phyloP scores from a whole-genome alignment of 2,888 invertebrate genomes.

The Drosophila pseudotalamancana region DNA sequence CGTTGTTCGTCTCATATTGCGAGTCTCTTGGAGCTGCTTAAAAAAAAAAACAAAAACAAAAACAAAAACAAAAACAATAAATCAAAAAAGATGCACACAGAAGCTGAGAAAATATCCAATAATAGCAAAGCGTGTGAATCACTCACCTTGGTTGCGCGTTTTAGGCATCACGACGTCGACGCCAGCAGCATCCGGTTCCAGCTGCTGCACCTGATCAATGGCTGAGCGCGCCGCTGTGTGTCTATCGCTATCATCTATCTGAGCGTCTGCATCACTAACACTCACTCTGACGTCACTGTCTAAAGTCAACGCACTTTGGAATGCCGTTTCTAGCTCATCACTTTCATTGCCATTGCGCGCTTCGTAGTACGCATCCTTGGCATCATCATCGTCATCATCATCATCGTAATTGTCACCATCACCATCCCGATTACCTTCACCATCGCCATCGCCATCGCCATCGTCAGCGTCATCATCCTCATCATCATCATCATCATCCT shows the following conservation, averaged over 20 bases:
- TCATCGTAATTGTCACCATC: conserved; percentile 25
- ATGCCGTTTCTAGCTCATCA: conserved; percentile 73
- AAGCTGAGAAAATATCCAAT: not conserved
- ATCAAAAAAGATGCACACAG: not conserved
- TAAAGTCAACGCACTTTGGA: conserved; percentile 68
- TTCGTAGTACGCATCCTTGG: conserved; percentile 74
- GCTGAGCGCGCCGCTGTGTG: conserved; percentile 8
- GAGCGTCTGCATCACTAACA: conserved; percentile 45
- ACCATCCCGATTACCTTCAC: conserved; percentile 45
- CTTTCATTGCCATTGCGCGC: conserved; percentile 73
- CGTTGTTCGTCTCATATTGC: conserved; percentile 48
- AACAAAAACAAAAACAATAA: no score
- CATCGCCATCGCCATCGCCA: conserved; percentile 39
- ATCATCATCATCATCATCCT: conserved; percentile 56
- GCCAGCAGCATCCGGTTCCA: not conserved
- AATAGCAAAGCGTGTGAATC: not conserved
- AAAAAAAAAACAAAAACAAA: no score
- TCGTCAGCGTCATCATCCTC: conserved; percentile 52
- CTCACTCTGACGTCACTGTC: conserved; percentile 69
- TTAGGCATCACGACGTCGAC: conserved; percentile 22
- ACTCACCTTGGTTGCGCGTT: conserved; percentile 63
- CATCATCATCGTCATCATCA: conserved; percentile 67
- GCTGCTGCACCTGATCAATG: conserved; percentile 2
- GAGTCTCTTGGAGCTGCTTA: conserved; percentile 59
- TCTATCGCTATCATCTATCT: not conserved